Percentiles rank a stretch among this genome's conserved stretches.
These are phyloP conservation scores for Mastigias papua DNA, from an alignment of 30 jellyfish, hydroid and myxozoan genomes.

Conservation along the genomic window DNA sequence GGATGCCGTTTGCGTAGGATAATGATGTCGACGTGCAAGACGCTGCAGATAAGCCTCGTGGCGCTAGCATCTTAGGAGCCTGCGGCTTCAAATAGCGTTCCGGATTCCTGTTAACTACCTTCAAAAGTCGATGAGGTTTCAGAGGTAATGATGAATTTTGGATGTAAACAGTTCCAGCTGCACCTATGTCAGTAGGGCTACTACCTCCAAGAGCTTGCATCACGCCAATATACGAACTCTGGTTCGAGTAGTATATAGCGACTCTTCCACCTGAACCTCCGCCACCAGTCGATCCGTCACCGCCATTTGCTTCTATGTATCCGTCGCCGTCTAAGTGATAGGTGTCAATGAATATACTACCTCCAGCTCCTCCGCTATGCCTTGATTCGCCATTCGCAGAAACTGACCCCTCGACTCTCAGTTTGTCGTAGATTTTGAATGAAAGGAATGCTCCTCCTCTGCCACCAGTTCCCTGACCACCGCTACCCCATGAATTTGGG, in stretches of 20 bases:
- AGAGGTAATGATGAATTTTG: slow-evolving; percentile 48
- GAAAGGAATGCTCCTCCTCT: slow-evolving; percentile 65
- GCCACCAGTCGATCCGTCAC: slow-evolving; percentile 66
- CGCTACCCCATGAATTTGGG: slow-evolving; percentile 74
- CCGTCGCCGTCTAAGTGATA: slow-evolving; percentile 75
- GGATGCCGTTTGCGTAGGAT: slow-evolving; percentile 38
- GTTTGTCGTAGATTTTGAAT: slow-evolving; percentile 33
- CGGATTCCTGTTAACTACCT: slow-evolving; percentile 60
- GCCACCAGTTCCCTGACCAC: slow-evolving; percentile 73
- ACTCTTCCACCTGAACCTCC: slow-evolving; percentile 81
- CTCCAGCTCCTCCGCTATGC: slow-evolving; percentile 77
- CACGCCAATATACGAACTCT: slow-evolving; percentile 58
- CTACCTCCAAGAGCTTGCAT: slow-evolving; percentile 64
- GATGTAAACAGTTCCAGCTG: slow-evolving; percentile 70
- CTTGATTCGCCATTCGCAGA: slow-evolving; percentile 58
- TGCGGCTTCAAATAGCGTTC: slow-evolving; percentile 51
- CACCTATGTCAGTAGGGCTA: slow-evolving; percentile 66
- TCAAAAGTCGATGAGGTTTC: slow-evolving; percentile 45
- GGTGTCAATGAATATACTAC: slow-evolving; percentile 28
- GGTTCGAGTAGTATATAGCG: slow-evolving; percentile 58
- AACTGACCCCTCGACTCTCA: slow-evolving; percentile 64
- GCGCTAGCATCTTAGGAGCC: slow-evolving; percentile 10
- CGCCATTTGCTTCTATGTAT: slow-evolving; percentile 60
- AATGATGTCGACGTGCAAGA: slow-evolving; percentile 40
- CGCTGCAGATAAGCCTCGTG: slow-evolving; percentile 14